Conservation (phyloP, 2,797 vertebrate species). For the Ctenosaura bakeri region DNA sequence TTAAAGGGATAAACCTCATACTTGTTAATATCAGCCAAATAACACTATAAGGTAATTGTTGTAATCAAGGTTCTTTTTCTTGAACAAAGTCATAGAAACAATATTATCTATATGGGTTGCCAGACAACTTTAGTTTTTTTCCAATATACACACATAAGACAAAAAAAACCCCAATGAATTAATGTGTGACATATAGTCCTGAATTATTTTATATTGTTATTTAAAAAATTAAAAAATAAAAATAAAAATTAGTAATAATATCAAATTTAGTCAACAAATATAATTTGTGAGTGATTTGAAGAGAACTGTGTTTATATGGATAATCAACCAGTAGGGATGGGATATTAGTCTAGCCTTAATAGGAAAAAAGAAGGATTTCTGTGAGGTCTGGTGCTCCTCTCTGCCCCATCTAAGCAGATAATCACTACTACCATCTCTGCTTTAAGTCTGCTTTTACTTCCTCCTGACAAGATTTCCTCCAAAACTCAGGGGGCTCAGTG, state of each 20-base stretch:
- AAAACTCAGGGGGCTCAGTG: not conserved
- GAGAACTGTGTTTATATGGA: not conserved
- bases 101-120: not conserved
- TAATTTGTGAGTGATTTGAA: too few relatives aligned
- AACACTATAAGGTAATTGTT: constrained; percentile 16
- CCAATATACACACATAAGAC: not conserved
- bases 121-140: not conserved
- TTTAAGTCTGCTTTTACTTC: not conserved
- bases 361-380: not conserved
- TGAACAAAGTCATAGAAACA: not conserved
- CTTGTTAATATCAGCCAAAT: not conserved
- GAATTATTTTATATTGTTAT: not conserved
- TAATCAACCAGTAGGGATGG: too few relatives aligned
- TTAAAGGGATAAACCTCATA: not conserved
- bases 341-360: too few relatives aligned
- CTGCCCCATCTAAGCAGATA: not conserved
- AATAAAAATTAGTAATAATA: too few relatives aligned
- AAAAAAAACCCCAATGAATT: not conserved
- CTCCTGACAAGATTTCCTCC: not conserved
- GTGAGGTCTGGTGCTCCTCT: not conserved
- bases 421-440: not conserved
- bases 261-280: too few relatives aligned
- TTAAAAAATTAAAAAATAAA: too few relatives aligned
- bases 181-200: not conserved
- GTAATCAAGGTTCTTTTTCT: not conserved